Evolutionary conservation across 64 coral and sea anemone genomes (phyloP).

Genomic region (Catalaphyllia jardinei): DNA sequence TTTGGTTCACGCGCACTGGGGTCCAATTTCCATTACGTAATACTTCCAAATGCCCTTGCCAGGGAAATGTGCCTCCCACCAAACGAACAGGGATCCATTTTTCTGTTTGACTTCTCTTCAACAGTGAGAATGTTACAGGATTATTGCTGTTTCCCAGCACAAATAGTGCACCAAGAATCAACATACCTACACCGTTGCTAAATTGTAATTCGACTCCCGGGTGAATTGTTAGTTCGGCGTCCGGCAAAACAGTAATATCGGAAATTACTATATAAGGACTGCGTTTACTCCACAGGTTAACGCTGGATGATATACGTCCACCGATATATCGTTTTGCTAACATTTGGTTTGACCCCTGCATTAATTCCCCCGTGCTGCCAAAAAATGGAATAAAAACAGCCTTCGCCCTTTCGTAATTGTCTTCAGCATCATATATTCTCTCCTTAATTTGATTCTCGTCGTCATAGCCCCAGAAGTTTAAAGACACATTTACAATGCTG

Average conservation of each 20-base stretch:
- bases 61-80: conserved; percentile 16
- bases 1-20: conserved; percentile 1
- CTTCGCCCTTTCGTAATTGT: not conserved
- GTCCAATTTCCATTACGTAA: not conserved
- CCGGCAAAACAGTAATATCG: conserved; percentile 23
- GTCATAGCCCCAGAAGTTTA: conserved; percentile 16
- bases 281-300: not conserved
- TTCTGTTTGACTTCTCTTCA: not conserved
- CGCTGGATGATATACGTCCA: not conserved
- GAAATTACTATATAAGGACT: conserved; percentile 13
- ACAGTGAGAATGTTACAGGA: conserved; percentile 5
- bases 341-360: not conserved
- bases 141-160: not conserved
- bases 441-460: not conserved
- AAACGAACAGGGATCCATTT: not conserved
- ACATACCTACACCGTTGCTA: not conserved
- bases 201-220: conserved; percentile 20
- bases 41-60: conserved; percentile 14
- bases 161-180: conserved; percentile 23
- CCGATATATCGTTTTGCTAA: not conserved
- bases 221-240: conserved; percentile 3
- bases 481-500: not conserved
- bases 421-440: conserved; percentile 10
- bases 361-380: not conserved
- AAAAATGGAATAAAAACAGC: not conserved